These are phyloP conservation scores for Mungos mungo DNA, from an alignment of 2,113 vertebrate species.

Conservation along the genomic window DNA sequence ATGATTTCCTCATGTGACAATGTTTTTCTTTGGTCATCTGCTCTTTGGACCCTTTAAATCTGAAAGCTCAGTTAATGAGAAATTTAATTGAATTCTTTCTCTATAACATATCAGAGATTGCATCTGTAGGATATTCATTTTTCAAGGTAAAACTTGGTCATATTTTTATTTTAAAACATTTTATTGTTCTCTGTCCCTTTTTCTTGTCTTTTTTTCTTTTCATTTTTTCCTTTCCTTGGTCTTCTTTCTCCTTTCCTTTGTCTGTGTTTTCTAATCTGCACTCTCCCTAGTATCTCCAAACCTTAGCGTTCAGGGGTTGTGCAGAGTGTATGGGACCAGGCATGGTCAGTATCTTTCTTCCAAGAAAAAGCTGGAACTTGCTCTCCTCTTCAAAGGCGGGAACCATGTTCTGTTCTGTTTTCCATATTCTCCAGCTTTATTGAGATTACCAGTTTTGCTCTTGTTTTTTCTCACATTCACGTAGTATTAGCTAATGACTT, in stretches of 20 bases:
- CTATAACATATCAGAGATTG: not conserved
- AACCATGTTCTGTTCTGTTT: not conserved
- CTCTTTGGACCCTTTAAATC: not conserved
- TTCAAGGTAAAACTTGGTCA: not conserved
- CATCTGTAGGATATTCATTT: not conserved
- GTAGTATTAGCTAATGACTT: not conserved
- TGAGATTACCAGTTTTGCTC: not conserved
- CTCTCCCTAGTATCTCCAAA: rapidly evolving
- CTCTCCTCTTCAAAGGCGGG: not conserved
- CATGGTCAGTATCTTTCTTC: not conserved
- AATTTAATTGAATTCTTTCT: not conserved
- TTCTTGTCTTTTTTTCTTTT: not conserved
- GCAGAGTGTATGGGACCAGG: not conserved
- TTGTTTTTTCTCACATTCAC: not conserved
- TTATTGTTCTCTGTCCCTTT: not conserved
- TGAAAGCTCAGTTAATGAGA: not conserved
- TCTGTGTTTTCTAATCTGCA: not conserved
- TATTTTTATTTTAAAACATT: not conserved
- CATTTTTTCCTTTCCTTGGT: not conserved
- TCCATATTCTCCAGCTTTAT: not conserved
- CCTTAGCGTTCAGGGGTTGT: not conserved
- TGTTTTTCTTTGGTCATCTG: not conserved
- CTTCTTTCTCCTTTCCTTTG: not conserved
- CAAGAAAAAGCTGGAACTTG: not conserved
- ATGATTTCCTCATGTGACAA: not conserved